Evolutionary conservation across 2,888 invertebrate species (phyloP).

Genomic region (Aleiodes alternator): DNA sequence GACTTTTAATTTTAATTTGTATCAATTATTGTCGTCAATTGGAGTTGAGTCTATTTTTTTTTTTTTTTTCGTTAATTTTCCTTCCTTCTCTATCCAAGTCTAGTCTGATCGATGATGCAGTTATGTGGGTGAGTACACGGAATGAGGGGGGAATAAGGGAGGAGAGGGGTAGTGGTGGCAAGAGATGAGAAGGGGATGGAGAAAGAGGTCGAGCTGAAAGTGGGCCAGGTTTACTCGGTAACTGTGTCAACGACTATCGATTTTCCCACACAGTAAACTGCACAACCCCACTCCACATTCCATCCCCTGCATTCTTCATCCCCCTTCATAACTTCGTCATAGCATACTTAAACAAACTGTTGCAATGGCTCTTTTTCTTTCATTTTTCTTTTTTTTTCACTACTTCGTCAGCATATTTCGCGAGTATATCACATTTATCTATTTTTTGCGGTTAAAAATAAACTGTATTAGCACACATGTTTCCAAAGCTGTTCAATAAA

Average conservation of each 20-base stretch:
- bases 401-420: neutral
- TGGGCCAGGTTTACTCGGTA: conserved; percentile 75
- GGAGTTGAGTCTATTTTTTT: neutral
- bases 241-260: conserved; percentile 73
- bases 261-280: conserved; percentile 43
- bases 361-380: conserved; percentile 61
- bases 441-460: too few relatives aligned
- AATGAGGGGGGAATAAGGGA: conserved; percentile 49
- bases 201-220: conserved; percentile 70
- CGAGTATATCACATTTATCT: too few relatives aligned
- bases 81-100: too few relatives aligned
- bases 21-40: neutral
- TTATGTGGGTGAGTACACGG: conserved; percentile 1
- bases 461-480: too few relatives aligned
- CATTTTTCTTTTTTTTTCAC: neutral
- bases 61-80: neutral
- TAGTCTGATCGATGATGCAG: conserved; percentile 16
- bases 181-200: conserved; percentile 44
- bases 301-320: conserved; percentile 16
- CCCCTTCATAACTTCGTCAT: neutral
- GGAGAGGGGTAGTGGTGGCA: too few relatives aligned
- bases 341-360: conserved; percentile 59
- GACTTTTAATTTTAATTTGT: conserved; percentile 19
- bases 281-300: conserved; percentile 27
- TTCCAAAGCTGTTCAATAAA: too few relatives aligned